Conservation (phyloP, 2,797 vertebrate genomes). For the Notamacropus eugenii region DNA sequence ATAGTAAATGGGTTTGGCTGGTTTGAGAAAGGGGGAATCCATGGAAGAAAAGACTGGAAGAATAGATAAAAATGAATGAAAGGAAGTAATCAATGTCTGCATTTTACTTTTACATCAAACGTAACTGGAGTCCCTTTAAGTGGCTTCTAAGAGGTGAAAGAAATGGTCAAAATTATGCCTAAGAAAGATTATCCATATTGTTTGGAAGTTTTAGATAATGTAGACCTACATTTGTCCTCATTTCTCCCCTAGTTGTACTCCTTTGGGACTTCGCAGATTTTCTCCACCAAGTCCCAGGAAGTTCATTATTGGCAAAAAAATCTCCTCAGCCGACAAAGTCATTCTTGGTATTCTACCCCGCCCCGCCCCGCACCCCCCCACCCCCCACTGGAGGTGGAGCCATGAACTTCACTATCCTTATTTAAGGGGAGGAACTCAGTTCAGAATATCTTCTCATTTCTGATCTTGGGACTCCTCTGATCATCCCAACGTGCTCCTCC, state of each 20-base stretch:
- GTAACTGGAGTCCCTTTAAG: background rate
- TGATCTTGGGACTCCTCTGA: background rate
- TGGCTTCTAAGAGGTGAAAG: background rate
- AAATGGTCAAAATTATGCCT: background rate
- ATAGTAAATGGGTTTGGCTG: background rate
- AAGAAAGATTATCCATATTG: background rate
- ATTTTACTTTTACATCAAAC: background rate
- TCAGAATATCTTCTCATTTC: background rate
- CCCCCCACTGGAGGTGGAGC: background rate
- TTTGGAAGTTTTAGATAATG: background rate
- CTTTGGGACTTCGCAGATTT: background rate
- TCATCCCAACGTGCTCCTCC: background rate
- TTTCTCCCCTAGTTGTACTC: background rate
- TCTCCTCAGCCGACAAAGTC: background rate
- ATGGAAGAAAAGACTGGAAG: background rate
- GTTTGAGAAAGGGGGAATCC: background rate
- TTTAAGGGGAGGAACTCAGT: background rate
- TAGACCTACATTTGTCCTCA: background rate
- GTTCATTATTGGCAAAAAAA: background rate
- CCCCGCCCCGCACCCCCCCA: no score
- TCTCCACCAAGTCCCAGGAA: background rate
- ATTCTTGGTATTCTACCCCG: background rate
- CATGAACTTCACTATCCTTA: background rate
- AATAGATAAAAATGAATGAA: background rate
- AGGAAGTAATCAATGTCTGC: background rate